Base-by-base conservation (phyloP, 2,888 invertebrate species). In the Drosophila vallismaia region DNA sequence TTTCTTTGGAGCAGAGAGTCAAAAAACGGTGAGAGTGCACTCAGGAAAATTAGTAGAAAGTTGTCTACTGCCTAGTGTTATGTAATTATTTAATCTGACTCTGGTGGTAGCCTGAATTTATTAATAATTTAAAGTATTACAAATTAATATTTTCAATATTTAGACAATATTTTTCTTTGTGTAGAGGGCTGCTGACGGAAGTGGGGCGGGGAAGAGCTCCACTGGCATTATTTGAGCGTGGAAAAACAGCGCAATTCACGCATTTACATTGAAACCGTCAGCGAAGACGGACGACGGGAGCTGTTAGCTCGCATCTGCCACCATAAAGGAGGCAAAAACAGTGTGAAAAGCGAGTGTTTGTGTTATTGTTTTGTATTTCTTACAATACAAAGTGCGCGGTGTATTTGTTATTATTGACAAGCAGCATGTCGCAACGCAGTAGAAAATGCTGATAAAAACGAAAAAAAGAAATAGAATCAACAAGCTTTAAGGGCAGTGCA, bases 231-330 rank as follows among this genome's bases (percentile, higher is more conserved):
- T 75, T 84, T 84, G 85, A 84, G 82, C 67, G 85, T 57, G 74
- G 36, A 71, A 86, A 73, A 63, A 53, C 69, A 62, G 60, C 60
- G 56, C 66, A 58, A 68, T 71, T 50, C 75, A 70, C 64, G 75
- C 86, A 84, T 77, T 84, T 86, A 88, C 88, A 86, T 62, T 71
- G 56, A 67, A 79, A 63, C 51, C 74, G 83, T 86, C 76, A 58
- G 46, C 56, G 48, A 53, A 71, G 77, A 66, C 83, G 79, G 88
- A 68, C 74, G 69, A 19, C 76, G 76, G 49, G 33, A 19, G 19
- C 19, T 38, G 28, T 28, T 5, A 5, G 36, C 45, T 46, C 38
- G 19, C 52, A 49, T 49, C 46, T 46, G 40, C n/a, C n/a, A 14
- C 28, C 28, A 28, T 5, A 28, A 6, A 28, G 28, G 28, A 28